Conservation (phyloP, 1,140 invertebrate genomes). For the Oedothorax gibbosus region DNA sequence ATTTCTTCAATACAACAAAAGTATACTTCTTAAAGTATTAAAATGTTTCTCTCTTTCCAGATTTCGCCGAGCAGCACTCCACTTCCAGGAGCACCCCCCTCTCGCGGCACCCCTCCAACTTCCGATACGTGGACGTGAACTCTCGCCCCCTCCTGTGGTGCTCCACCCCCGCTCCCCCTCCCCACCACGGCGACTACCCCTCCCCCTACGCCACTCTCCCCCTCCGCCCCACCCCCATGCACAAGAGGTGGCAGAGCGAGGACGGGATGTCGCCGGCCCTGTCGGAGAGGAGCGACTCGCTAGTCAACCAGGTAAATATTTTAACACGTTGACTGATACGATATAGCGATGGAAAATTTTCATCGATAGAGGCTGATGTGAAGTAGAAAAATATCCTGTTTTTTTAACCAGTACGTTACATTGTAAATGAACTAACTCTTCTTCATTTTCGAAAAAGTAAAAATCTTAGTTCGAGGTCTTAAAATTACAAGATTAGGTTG, state of each 20-base stretch:
- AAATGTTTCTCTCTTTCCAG: conserved; percentile 3
- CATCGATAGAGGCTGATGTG: no score
- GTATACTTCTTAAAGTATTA: neutral
- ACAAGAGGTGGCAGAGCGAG: conserved; percentile 51
- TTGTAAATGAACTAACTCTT: no score
- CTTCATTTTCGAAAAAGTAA: no score
- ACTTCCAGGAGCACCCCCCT: conserved; percentile 39
- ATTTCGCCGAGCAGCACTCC: conserved; percentile 25
- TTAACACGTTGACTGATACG: no score
- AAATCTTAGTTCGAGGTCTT: no score
- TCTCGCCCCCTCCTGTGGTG: conserved; percentile 43
- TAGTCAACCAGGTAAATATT: conserved; percentile 20
- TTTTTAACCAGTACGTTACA: no score
- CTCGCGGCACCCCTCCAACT: conserved; percentile 30
- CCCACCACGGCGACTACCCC: conserved; percentile 28
- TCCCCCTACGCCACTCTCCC: conserved; percentile 48
- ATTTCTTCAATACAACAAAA: neutral
- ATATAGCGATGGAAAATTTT: no score
- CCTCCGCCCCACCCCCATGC: conserved; percentile 29
- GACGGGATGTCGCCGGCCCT: conserved; percentile 32
- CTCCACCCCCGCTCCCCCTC: conserved; percentile 42
- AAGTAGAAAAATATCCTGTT: no score
- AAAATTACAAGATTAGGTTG: no score
- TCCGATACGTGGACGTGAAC: conserved; percentile 50
- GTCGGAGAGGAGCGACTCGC: conserved; percentile 43